A percentile compares a stretch with the other conserved stretches of the same genome.
phyloP scores from a whole-genome alignment of 2,888 invertebrate genomes.

The Ceratothoa steindachneri region DNA sequence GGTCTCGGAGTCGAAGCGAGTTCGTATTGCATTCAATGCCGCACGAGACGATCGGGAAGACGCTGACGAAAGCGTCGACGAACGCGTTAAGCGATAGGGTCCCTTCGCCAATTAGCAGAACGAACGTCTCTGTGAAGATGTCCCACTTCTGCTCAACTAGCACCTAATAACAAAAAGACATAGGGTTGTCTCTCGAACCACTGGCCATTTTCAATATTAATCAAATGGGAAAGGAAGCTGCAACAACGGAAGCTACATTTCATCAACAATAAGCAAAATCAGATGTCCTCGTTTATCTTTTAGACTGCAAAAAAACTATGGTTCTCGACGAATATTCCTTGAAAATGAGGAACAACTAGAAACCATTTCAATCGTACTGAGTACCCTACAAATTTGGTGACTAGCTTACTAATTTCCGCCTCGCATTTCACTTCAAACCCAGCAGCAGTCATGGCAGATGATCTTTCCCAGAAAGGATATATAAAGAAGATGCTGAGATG shows the following conservation, averaged over 20 bases:
- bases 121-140: slow-evolving; percentile 37
- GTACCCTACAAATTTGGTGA: too few relatives aligned
- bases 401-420: too few relatives aligned
- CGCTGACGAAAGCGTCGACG: slow-evolving; percentile 35
- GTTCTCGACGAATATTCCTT: too few relatives aligned
- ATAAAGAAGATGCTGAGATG: too few relatives aligned
- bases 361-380: too few relatives aligned
- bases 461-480: too few relatives aligned
- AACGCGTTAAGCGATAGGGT: slow-evolving; percentile 33
- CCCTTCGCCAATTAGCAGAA: slow-evolving; percentile 38
- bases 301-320: too few relatives aligned
- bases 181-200: background rate
- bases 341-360: too few relatives aligned
- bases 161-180: slow-evolving; percentile 19
- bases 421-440: too few relatives aligned
- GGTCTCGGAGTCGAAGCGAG: slow-evolving; percentile 41
- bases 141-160: slow-evolving; percentile 44
- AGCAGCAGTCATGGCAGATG: too few relatives aligned
- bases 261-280: background rate
- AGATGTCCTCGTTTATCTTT: too few relatives aligned
- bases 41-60: slow-evolving; percentile 40
- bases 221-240: too few relatives aligned
- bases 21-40: slow-evolving; percentile 42
- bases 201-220: background rate
- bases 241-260: background rate